Percentiles rank a stretch among this genome's conserved stretches.
Evolutionary conservation across 2,113 vertebrate species (phyloP).

Genomic region (Montifringilla adamsi): DNA sequence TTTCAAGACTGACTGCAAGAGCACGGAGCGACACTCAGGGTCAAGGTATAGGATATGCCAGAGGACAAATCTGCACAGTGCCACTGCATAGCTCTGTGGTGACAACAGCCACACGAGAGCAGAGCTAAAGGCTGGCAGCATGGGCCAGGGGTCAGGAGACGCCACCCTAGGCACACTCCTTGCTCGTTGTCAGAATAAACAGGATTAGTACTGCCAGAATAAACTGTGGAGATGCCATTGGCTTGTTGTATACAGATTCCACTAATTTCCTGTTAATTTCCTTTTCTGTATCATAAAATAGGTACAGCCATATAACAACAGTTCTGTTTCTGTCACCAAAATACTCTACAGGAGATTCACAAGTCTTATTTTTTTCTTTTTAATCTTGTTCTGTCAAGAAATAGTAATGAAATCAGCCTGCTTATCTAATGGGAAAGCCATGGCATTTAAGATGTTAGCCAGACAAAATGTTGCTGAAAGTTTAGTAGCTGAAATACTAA

Average conservation of each 20-base stretch:
- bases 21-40: background rate
- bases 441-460: background rate
- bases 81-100: background rate
- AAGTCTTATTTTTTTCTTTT: background rate
- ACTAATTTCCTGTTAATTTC: background rate
- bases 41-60: background rate
- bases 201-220: background rate
- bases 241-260: background rate
- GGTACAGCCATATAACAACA: background rate
- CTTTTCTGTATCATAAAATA: background rate
- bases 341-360: background rate
- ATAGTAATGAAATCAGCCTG: background rate
- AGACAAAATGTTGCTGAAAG: background rate
- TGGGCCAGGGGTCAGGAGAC: fast-evolving
- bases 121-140: background rate
- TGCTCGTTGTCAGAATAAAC: background rate
- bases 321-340: background rate
- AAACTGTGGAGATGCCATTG: background rate
- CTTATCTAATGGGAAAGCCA: background rate
- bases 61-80: background rate
- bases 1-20: background rate
- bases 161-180: background rate
- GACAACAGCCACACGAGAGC: background rate
- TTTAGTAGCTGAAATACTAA: background rate
- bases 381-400: background rate